These are phyloP conservation scores for Hystrix brachyura DNA, from an alignment of 2,113 vertebrate species.

Conservation along the genomic window DNA sequence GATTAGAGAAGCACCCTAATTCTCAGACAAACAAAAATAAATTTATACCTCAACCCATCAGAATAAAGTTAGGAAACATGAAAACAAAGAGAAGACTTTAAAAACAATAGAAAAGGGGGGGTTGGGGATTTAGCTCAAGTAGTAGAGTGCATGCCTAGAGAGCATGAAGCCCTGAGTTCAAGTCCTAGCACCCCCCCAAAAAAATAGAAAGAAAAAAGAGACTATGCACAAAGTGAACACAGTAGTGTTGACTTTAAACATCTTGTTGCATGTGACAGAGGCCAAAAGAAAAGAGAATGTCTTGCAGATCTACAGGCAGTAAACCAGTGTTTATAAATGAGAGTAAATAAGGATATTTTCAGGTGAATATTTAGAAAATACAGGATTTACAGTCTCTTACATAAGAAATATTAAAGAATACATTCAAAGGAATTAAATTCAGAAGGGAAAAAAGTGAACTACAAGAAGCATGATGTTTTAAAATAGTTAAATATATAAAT, in stretches of 20 bases:
- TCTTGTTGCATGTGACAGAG: not conserved
- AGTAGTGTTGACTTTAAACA: not conserved
- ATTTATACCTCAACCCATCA: not conserved
- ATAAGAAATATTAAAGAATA: not conserved
- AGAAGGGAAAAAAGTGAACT: not conserved
- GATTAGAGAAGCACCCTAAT: not conserved
- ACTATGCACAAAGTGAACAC: not conserved
- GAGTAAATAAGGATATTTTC: not conserved
- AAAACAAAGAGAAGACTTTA: slow-evolving; percentile 22
- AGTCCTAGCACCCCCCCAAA: too few species aligned
- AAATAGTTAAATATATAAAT: not conserved
- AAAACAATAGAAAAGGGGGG: not conserved
- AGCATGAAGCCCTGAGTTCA: too few species aligned
- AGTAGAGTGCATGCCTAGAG: too few species aligned
- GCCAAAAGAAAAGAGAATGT: not conserved
- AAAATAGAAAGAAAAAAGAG: not conserved
- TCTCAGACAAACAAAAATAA: not conserved
- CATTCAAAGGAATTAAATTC: not conserved
- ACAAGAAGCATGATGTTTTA: not conserved
- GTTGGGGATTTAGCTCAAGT: too few species aligned
- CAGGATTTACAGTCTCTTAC: not conserved
- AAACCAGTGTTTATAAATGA: not conserved
- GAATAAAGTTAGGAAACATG: not conserved
- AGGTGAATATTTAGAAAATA: not conserved
- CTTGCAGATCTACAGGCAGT: not conserved